Evolutionary conservation across 2,113 vertebrate genomes (phyloP), one percentile per base, ranked within the genome.

Genomic region (Cyanoderma ruficeps): DNA sequence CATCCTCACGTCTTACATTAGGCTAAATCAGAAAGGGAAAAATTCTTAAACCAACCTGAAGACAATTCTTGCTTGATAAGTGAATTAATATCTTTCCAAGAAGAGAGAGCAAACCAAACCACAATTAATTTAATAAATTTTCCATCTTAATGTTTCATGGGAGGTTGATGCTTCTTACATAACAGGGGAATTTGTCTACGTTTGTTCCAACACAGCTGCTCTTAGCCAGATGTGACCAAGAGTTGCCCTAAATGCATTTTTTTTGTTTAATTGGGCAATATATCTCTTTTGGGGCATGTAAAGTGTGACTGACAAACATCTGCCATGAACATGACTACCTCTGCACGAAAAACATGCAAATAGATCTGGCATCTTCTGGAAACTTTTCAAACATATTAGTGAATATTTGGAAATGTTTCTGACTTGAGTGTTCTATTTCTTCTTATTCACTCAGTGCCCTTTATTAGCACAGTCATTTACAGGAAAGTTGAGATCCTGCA

Each of bases 201-300:
- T 96, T 75, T 87, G 28, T 83, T 94, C 52, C n/a, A 74, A 12
- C 57, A 19, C 65, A 91, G 92, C 87, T 96, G 84, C 53, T 78
- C 57, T 56, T 64, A 90, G 83, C 81, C 95, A 96, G 90, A 96
- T 96, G 94, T 84, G 89, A 93, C 92, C 60, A 30, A 56, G 76
- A 89, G 52, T 65, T 93, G 83, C 87, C 87, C 60, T 79, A 33
- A 89, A 47, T 15, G 6, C 23, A 35, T 63, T 69, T 95, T 92
- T 37, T 79, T 76, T 86, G 57, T 87, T 69, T 96, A 90, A 94
- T 96, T 94, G 83, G 87, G 76, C 63, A 91, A 49, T 42, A 37
- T 71, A 74, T 86, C 82, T 90, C 71, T 78, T 96, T 81, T 47
- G 77, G 80, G 91, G 57, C 80, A 90, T 33, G 37, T 63, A 81